A percentile compares a stretch with the other conserved stretches of the same genome.
phyloP scores from a whole-genome alignment of 2,888 invertebrate genomes.

The Sinhomidia bicolor region DNA sequence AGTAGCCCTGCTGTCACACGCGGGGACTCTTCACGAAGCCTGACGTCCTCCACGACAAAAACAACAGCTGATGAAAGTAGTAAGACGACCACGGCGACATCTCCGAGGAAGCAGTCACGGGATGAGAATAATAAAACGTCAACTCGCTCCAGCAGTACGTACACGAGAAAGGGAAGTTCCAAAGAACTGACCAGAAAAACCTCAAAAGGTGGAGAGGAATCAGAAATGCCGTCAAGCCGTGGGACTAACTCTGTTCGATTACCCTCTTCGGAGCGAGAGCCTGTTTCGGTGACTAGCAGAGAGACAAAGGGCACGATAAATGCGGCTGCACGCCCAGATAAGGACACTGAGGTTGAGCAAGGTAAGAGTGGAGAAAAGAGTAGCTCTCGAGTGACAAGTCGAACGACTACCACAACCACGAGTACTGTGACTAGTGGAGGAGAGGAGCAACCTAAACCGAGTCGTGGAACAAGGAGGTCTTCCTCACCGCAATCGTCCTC shows the following conservation, averaged over 20 bases:
- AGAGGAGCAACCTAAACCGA: background rate
- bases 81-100: background rate
- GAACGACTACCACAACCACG: background rate
- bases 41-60: conserved; percentile 8
- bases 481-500: conserved; percentile 2
- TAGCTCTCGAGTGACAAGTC: background rate
- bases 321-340: background rate
- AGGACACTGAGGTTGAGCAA: background rate
- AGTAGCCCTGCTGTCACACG: conserved; percentile 33
- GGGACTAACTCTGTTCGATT: background rate
- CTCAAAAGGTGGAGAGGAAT: conserved; percentile 12
- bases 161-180: conserved; percentile 61
- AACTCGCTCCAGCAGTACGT: conserved; percentile 7
- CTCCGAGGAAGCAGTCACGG: conserved; percentile 41
- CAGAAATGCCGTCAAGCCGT: background rate
- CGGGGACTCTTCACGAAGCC: conserved; percentile 50
- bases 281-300: background rate
- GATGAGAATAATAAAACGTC: conserved; percentile 46
- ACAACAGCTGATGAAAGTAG: background rate
- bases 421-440: background rate
- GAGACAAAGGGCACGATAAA: too few relatives aligned
- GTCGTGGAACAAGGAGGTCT: background rate
- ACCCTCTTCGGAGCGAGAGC: background rate
- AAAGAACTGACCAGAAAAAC: conserved; percentile 53
- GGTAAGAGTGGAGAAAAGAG: background rate